Conservation (phyloP, 2,888 invertebrate species). For the Busseola fusca region DNA sequence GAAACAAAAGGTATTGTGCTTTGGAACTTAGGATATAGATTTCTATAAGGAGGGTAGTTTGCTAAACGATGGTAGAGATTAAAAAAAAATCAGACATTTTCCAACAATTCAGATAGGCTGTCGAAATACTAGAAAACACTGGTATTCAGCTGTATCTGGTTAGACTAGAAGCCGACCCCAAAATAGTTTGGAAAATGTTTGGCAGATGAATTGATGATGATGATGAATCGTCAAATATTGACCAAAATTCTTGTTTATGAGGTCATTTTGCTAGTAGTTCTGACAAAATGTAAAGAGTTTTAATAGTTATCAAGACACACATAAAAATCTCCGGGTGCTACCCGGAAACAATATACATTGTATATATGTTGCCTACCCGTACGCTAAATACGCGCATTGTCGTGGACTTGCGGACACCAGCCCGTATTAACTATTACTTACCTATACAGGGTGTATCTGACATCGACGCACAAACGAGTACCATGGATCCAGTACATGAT, state of each 20-base stretch:
- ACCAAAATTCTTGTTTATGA: not conserved
- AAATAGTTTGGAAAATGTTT: not conserved
- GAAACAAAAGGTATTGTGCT: not conserved
- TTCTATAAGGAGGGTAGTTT: conserved; percentile 1
- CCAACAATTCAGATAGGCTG: not conserved
- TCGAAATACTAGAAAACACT: not conserved
- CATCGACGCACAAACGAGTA: no score
- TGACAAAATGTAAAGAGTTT: no score
- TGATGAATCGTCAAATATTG: not conserved
- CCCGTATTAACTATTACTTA: no score
- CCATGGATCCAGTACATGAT: no score
- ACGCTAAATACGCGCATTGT: no score
- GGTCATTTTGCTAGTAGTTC: not conserved
- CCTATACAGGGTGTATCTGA: no score
- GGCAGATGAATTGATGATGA: not conserved
- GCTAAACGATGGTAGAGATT: not conserved
- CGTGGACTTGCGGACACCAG: no score
- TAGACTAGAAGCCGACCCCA: not conserved
- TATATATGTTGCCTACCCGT: no score
- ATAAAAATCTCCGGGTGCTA: not conserved
- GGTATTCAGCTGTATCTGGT: no score
- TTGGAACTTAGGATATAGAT: not conserved
- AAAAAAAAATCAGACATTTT: not conserved
- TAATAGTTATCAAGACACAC: not conserved
- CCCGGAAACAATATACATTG: no score